A percentile compares a stretch with the other conserved stretches of the same genome.
Conservation (phyloP, 1,140 invertebrate genomes). For the Caenorhabditis latens region DNA sequence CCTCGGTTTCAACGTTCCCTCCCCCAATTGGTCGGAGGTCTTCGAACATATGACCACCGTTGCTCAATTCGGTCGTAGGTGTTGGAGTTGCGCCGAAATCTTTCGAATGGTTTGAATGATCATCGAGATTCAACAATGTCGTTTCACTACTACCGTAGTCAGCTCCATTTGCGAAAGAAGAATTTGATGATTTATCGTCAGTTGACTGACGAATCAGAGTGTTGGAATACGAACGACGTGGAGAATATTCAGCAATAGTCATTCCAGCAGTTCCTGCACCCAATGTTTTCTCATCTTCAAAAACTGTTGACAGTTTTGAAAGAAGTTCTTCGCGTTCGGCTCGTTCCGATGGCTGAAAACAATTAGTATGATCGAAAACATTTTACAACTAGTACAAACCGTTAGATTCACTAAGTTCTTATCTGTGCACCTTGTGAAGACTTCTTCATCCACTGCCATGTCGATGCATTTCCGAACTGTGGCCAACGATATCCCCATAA, state of each 20-base stretch:
- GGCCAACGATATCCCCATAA: constrained; percentile 30
- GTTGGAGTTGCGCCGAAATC: constrained; percentile 11
- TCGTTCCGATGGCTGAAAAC: constrained; percentile 32
- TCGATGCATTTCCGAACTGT: constrained; percentile 43
- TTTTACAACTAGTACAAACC: neutral
- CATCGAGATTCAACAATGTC: constrained; percentile 29
- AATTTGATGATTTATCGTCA: constrained; percentile 34
- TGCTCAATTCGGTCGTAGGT: neutral
- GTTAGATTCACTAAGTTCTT: constrained; percentile 31
- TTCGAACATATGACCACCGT: constrained; percentile 26
- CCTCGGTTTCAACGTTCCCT: neutral
- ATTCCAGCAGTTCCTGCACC: constrained; percentile 29
- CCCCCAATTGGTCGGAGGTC: neutral
- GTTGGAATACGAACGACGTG: constrained; percentile 21
- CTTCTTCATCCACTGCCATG: constrained; percentile 43
- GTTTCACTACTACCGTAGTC: constrained; percentile 44
- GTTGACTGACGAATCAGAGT: constrained; percentile 19
- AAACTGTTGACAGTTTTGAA: constrained; percentile 18
- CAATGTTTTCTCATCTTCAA: constrained; percentile 27
- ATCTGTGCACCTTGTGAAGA: constrained; percentile 36
- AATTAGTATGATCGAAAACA: neutral
- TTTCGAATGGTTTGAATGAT: constrained; percentile 18
- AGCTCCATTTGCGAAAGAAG: constrained; percentile 20
- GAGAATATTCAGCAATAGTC: constrained; percentile 42
- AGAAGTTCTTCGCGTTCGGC: constrained; percentile 40